Evolutionary conservation across 2,113 vertebrate species (phyloP).

Genomic region (Pontoporia blainvillei): DNA sequence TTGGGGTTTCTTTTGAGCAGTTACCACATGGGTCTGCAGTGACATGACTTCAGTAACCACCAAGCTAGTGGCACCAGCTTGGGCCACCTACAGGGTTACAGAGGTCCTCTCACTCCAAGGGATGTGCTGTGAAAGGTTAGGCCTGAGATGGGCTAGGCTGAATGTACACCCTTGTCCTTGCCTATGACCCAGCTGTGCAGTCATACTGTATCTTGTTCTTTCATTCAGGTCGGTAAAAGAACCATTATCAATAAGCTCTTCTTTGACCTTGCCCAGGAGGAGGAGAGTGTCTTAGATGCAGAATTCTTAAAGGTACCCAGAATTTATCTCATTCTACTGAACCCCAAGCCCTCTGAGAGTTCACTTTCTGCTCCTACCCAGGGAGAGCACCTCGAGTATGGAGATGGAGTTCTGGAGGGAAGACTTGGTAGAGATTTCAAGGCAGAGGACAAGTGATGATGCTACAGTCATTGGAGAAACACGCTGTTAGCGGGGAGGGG

Average conservation of each 20-base stretch:
- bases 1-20: conserved; percentile 68
- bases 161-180: neutral
- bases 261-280: conserved; percentile 90
- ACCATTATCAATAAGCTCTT: conserved; percentile 94
- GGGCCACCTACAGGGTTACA: neutral
- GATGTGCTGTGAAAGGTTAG: neutral
- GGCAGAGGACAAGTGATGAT: neutral
- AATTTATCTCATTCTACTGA: neutral
- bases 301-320: conserved; percentile 90
- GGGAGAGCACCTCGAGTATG: neutral
- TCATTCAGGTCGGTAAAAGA: conserved; percentile 89
- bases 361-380: neutral
- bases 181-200: neutral
- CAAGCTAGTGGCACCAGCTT: conserved; percentile 74
- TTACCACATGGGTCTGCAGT: conserved; percentile 72
- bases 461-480: neutral
- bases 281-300: conserved; percentile 83
- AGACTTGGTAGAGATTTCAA: neutral
- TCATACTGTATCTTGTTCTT: conserved; percentile 40
- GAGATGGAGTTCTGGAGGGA: neutral
- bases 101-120: neutral
- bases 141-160: neutral
- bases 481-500: neutral
- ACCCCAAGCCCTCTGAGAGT: neutral
- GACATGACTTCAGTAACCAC: conserved; percentile 76